Evolutionary conservation across 2,888 invertebrate species (phyloP).

Genomic region (Aspidiotus destructor): DNA sequence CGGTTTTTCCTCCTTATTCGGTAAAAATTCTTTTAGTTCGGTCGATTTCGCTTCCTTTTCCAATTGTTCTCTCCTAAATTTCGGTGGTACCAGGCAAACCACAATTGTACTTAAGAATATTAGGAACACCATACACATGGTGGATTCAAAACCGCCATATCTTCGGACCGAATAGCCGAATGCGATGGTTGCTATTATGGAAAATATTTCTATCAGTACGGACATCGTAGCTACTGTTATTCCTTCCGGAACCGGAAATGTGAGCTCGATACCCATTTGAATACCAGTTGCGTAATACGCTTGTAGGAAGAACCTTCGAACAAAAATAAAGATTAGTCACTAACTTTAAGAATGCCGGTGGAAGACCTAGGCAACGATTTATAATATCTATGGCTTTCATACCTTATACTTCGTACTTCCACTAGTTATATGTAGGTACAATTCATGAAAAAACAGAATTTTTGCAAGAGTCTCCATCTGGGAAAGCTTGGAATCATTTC

Average conservation of each 20-base stretch:
- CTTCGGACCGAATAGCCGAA: neutral
- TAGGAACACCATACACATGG: neutral
- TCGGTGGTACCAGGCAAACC: neutral
- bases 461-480: too few species aligned
- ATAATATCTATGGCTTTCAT: too few species aligned
- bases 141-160: neutral
- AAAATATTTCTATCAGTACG: neutral
- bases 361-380: too few species aligned
- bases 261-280: conserved; percentile 24
- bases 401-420: too few species aligned
- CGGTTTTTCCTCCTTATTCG: too few species aligned
- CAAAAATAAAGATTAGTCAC: neutral
- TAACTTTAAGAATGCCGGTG: too few species aligned
- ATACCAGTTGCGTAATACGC: conserved; percentile 15
- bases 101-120: conserved; percentile 1
- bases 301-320: conserved; percentile 17
- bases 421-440: too few species aligned
- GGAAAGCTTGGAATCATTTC: too few species aligned
- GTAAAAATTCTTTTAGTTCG: conserved; percentile 11
- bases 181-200: neutral
- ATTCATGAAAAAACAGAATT: too few species aligned
- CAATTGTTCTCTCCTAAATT: conserved; percentile 18
- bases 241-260: conserved; percentile 20
- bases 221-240: conserved; percentile 5
- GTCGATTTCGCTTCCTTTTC: neutral